Base-by-base conservation (phyloP, 2,113 vertebrate genomes). In the Mormoops blainvillei region DNA sequence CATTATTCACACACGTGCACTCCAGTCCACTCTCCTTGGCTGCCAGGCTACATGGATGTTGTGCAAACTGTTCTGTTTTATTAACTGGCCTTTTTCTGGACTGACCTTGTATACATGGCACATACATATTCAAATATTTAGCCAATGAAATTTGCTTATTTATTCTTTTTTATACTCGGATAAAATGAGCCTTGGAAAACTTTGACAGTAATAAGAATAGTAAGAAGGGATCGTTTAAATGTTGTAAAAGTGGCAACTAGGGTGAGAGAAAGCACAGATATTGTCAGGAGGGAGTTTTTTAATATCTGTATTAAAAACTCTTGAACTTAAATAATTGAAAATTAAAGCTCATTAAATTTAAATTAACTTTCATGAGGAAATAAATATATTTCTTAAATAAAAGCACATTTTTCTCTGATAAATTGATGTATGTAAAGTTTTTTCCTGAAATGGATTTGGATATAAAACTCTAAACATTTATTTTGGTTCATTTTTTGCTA, bases 401-500 rank as follows among this genome's bases (percentile, higher is more conserved):
- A 81, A 92, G n/a, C 45, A 41, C 4, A 24, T 76, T 91, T 94
- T 68, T 26, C 7, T 67, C 11, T 91, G 38, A 31, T 65, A 86
- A 73, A 68, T 18, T 58, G 38, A 19, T 45, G 1, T 80, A 15
- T 36, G 36, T 2, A 80, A 92, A 14, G 11, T 74, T 93, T 56
- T 41, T 86, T 56, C 81, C 20, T 48, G 63, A 58, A 65, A 52
- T 41, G 20, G n/a, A 95, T 89, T 91, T 89, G 18, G 19, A 14
- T 50, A 84, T 94, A 89, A 93, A 87, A 56, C 41, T 56, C 19
- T 71, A 52, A 70, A 93, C 5, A 14, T 45, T 74, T 73, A 9
- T 87, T 80, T 93, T 91, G 38, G 6, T 56, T 95, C 15, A 52
- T 16, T 85, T 74, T 95, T 90, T 83, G 43, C 68, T 12, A 19